These are phyloP conservation scores for Uria aalge DNA, from an alignment of 2,113 vertebrate genomes.

Conservation along the genomic window DNA sequence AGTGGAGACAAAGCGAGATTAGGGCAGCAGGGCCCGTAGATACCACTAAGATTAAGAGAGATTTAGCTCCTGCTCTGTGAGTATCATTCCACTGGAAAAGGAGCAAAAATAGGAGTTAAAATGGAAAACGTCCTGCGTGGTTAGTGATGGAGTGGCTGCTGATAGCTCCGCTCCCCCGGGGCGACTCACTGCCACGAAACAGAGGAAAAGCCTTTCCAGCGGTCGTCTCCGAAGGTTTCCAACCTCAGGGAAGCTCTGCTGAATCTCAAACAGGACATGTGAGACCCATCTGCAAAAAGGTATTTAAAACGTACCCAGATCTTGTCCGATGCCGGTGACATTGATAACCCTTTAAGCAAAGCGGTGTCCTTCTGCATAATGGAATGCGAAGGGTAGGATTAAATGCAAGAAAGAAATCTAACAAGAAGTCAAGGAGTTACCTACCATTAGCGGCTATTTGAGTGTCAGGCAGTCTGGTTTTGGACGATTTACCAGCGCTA, in stretches of 20 bases:
- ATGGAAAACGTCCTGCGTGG: not conserved
- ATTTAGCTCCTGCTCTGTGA: not conserved
- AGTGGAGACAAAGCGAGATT: not conserved
- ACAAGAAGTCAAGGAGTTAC: not conserved
- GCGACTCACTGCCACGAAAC: not conserved
- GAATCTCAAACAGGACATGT: not conserved
- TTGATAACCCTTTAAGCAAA: slow-evolving; percentile 8
- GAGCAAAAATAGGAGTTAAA: not conserved
- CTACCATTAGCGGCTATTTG: not conserved
- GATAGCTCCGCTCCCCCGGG: not conserved
- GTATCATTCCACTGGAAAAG: not conserved
- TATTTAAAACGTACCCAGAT: not conserved
- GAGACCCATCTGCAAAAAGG: not conserved
- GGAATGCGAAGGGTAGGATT: not conserved
- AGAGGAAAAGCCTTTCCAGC: not conserved
- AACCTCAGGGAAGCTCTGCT: not conserved
- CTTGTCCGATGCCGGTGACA: not conserved
- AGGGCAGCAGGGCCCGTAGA: slow-evolving; percentile 12
- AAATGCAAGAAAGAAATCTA: not conserved
- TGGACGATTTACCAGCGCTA: not conserved
- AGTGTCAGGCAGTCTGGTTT: not conserved
- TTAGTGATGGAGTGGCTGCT: not conserved
- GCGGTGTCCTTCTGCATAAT: slow-evolving; percentile 11
- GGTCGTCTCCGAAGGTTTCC: not conserved
- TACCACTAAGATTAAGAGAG: not conserved